These are phyloP conservation scores for Opisthograptis luteolata DNA, from an alignment of 2,888 invertebrate genomes.

Conservation along the genomic window DNA sequence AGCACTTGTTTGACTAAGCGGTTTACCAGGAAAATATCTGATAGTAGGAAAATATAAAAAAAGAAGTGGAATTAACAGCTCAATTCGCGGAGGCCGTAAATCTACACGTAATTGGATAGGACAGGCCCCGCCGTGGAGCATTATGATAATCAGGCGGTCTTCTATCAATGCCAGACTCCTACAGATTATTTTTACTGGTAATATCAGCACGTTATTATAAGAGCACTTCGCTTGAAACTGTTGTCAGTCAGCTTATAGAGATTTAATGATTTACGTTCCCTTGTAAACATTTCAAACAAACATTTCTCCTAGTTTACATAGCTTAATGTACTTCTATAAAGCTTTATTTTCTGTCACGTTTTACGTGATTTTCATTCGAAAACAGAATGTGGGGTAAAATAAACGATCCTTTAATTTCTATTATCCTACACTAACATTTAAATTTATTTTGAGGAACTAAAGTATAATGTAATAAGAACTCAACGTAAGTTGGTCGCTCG, in stretches of 20 bases:
- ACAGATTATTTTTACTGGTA: conserved; percentile 27
- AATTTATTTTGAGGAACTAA: too few species aligned
- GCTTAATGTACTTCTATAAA: neutral
- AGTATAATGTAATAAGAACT: too few species aligned
- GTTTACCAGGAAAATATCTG: conserved; percentile 29
- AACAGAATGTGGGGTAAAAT: neutral
- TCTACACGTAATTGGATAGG: conserved; percentile 46
- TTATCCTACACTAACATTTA: too few species aligned
- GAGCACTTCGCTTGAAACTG: conserved; percentile 24
- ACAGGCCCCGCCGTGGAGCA: conserved; percentile 33
- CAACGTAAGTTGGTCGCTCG: too few species aligned
- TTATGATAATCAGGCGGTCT: conserved; percentile 39
- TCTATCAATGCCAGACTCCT: conserved; percentile 37
- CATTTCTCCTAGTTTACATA: conserved; percentile 23
- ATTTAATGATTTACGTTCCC: conserved; percentile 30
- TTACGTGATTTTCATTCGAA: conserved; percentile 2
- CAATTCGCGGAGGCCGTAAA: conserved; percentile 45
- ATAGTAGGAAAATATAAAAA: conserved; percentile 35
- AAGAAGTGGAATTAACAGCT: conserved; percentile 44
- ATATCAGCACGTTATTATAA: conserved; percentile 28
- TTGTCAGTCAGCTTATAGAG: conserved; percentile 9
- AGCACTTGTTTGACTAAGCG: conserved; percentile 33
- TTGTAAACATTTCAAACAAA: conserved; percentile 21
- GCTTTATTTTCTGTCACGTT: conserved; percentile 1
- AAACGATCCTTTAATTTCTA: too few species aligned